Evolutionary conservation across 2,113 vertebrate genomes (phyloP), one percentile per base, ranked within the genome.

Genomic region (Tichodroma muraria): DNA sequence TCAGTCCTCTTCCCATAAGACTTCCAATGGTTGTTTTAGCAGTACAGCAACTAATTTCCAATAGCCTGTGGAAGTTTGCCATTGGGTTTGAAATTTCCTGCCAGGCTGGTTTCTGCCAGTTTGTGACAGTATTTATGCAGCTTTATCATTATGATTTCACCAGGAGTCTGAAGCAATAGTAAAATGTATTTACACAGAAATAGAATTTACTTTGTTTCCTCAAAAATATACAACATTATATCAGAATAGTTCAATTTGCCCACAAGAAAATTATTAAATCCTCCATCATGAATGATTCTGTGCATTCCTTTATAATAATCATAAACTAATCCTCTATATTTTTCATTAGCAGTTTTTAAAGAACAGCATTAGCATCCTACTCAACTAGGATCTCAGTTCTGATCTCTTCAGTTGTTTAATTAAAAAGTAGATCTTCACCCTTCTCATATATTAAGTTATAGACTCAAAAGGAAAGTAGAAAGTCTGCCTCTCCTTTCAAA

Each of bases 41-140:
- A 21, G 92, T 92, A 96, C 90, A 96, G 95, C 91, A 97, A 96
- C 96, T 98, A 82, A 97, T 97, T 97, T 97, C 94, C 83, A 97
- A 95, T 95, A 97, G 96, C 94, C 89, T 97, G 94, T 97, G 96
- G 95, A 97, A 97, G 96, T 94, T 96, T 97, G 97, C 97, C 92
- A 96, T 94, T 97, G 84, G 82, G 92, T 94, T 96, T 97, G 95
- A 94, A 97, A 96, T 97, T 96, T 97, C 60, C 88, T 97, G 93
- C 85, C 85, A 44, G 94, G 79, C 80, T 97, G 92, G 72, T 94
- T 98, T 97, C 95, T 97, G 94, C 90, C 93, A 90, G 90, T 95
- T 96, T 93, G 90, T 86, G 88, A 96, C 94, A 95, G 92, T 93
- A 97, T 95, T 97, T 97, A 88, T 60, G 61, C 93, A 96, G 89